Evolutionary conservation across 2,113 vertebrate species (phyloP).

Genomic region (Crotalus horridus): DNA sequence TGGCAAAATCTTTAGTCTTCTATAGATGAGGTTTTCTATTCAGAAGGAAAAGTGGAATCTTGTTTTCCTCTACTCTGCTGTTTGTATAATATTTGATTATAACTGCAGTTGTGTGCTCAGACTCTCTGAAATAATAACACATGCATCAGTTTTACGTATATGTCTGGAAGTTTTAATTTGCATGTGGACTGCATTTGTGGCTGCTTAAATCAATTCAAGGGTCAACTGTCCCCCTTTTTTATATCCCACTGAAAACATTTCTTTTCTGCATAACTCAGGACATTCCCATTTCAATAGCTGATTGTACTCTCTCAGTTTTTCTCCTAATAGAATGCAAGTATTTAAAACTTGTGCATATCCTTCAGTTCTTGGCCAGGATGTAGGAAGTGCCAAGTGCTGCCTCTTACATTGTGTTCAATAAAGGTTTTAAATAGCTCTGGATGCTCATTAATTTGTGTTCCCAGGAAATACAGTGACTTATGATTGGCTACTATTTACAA

Average conservation of each 20-base stretch:
- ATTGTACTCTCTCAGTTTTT: not conserved
- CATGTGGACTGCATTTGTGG: not conserved
- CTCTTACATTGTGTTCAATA: slow-evolving; percentile 2
- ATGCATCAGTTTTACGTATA: not conserved
- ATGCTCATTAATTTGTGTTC: slow-evolving; percentile 12
- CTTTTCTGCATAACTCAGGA: not conserved
- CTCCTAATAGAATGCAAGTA: not conserved
- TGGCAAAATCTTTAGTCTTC: not conserved
- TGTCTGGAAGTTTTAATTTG: slow-evolving; percentile 3
- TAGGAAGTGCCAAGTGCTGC: slow-evolving; percentile 11
- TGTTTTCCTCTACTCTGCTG: not conserved
- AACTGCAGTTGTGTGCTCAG: not conserved
- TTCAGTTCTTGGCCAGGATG: slow-evolving; percentile 3
- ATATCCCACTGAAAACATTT: not conserved
- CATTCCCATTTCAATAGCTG: not conserved
- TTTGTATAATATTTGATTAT: not conserved
- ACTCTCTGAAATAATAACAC: slow-evolving; percentile 7
- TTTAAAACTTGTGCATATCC: not conserved
- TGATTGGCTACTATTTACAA: slow-evolving; percentile 15
- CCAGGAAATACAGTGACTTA: slow-evolving; percentile 19
- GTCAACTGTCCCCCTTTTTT: not conserved
- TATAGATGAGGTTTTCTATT: not conserved
- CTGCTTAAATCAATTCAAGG: not conserved
- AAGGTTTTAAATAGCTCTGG: slow-evolving; percentile 19
- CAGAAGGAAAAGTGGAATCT: not conserved